Conservation (phyloP, 1,140 invertebrate genomes). For the Babylonia areolata region DNA sequence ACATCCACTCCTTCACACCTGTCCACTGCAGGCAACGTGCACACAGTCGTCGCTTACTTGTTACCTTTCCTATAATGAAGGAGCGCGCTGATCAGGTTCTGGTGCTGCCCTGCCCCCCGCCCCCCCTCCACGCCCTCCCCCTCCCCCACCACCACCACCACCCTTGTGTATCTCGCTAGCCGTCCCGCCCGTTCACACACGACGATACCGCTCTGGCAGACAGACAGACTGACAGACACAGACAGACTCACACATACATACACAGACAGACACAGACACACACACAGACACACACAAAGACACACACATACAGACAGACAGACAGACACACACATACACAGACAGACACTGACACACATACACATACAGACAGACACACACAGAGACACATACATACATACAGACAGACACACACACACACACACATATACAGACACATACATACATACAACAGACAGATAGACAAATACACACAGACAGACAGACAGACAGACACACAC, state of each 20-base stretch:
- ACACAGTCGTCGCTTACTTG: too few species aligned
- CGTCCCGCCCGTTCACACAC: not conserved
- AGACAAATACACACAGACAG: not conserved
- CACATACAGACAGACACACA: not conserved
- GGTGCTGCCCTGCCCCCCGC: not conserved
- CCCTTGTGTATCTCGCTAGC: too few species aligned
- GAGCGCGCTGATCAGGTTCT: too few species aligned
- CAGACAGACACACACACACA: not conserved
- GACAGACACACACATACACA: not conserved
- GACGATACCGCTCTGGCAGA: not conserved
- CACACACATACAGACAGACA: not conserved
- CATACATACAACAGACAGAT: not conserved
- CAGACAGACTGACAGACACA: not conserved
- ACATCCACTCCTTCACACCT: too few species aligned
- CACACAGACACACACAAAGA: not conserved
- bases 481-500: not conserved
- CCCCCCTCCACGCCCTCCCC: too few species aligned
- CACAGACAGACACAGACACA: not conserved
- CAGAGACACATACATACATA: not conserved
- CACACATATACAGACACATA: not conserved
- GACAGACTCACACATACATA: too few species aligned
- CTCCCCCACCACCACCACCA: too few species aligned
- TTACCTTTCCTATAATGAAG: too few species aligned
- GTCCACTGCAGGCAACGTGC: too few species aligned
- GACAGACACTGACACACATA: not conserved